Conservation (phyloP, 2,888 invertebrate species). For the Aporophyla nigra region DNA sequence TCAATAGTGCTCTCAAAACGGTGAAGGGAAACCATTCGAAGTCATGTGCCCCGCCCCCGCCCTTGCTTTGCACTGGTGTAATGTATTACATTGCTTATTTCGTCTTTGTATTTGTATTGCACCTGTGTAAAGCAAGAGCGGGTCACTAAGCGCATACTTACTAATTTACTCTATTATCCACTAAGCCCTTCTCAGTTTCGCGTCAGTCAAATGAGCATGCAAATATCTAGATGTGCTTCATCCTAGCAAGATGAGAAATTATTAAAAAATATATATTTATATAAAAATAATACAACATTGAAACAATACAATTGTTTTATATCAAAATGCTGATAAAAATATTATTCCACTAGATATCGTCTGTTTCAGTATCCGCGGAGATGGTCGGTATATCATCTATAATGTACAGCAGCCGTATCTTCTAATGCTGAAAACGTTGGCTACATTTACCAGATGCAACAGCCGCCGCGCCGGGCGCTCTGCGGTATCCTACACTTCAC, state of each 20-base stretch:
- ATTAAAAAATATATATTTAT: too few relatives aligned
- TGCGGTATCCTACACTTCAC: constrained; percentile 6
- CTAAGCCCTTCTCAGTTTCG: neutral
- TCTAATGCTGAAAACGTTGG: constrained; percentile 28
- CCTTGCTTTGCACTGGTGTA: too few relatives aligned
- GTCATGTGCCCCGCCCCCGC: too few relatives aligned
- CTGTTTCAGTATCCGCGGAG: neutral
- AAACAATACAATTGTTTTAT: too few relatives aligned
- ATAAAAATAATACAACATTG: too few relatives aligned
- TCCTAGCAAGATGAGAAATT: neutral
- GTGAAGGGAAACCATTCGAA: too few relatives aligned
- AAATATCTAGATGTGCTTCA: neutral
- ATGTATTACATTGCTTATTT: too few relatives aligned
- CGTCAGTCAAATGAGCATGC: neutral
- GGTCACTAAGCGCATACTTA: neutral
- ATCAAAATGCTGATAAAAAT: neutral
- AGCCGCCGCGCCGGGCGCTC: neutral
- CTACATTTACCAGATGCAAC: constrained; percentile 51
- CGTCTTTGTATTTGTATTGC: too few relatives aligned
- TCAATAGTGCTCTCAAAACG: too few relatives aligned
- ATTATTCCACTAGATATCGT: constrained; percentile 14
- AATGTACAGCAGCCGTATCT: constrained; percentile 33
- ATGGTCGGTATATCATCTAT: constrained; percentile 27
- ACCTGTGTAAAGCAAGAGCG: too few relatives aligned
- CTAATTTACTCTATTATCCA: neutral